phyloP scores from a whole-genome alignment of 2,888 invertebrate species.

The Antheraea assamensis region DNA sequence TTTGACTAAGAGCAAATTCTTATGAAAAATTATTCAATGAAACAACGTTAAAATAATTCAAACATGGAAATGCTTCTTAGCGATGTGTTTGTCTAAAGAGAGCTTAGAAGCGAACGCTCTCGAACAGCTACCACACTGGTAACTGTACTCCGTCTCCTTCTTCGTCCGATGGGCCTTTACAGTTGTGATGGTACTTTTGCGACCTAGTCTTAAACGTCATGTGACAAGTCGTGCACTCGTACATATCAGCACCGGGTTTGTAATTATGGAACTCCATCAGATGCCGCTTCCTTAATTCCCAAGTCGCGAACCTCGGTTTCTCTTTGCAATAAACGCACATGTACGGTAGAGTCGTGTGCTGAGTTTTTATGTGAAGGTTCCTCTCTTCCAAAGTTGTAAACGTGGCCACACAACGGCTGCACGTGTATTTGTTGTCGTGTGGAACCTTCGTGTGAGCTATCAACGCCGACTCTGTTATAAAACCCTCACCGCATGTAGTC shows the following conservation, averaged over 20 bases:
- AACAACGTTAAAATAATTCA: conserved; percentile 26
- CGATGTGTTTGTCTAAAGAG: conserved; percentile 79
- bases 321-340: conserved; percentile 75
- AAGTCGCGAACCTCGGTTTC: conserved; percentile 71
- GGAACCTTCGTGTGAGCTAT: conserved; percentile 69
- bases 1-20: neutral
- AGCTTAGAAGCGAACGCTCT: conserved; percentile 77
- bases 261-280: conserved; percentile 74
- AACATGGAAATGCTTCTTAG: conserved; percentile 78
- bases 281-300: conserved; percentile 71
- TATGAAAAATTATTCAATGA: neutral
- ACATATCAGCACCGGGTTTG: conserved; percentile 71
- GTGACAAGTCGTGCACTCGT: conserved; percentile 74
- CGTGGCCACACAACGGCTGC: conserved; percentile 71
- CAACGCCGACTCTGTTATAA: conserved; percentile 70
- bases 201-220: conserved; percentile 75
- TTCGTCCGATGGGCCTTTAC: conserved; percentile 72
- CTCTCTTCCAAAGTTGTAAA: conserved; percentile 70
- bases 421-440: conserved; percentile 71
- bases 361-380: conserved; percentile 67
- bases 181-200: conserved; percentile 74
- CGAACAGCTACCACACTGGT: conserved; percentile 75
- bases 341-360: conserved; percentile 69
- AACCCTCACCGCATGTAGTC: conserved; percentile 76
- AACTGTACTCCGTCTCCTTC: conserved; percentile 72